phyloP scores from a whole-genome alignment of 2,797 vertebrate genomes.

The Loriculus beryllinus region DNA sequence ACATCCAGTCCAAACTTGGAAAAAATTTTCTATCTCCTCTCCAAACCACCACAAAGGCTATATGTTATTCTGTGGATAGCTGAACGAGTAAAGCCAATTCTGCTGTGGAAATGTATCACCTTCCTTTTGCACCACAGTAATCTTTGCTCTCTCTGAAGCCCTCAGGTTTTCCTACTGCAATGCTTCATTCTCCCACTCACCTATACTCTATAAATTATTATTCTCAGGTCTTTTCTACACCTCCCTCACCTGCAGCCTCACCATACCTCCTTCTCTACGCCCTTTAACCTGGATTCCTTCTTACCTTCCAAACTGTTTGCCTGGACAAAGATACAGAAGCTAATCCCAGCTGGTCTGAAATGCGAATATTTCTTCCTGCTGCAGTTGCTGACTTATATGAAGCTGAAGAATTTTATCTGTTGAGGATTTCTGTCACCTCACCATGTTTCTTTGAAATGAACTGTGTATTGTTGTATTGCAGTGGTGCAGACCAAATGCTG shows the following conservation, averaged over 20 bases:
- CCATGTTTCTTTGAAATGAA: not conserved
- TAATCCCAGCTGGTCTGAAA: not conserved
- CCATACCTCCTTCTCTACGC: not conserved
- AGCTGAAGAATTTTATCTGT: not conserved
- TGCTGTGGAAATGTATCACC: not conserved
- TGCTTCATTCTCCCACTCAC: not conserved
- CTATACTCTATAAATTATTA: not conserved
- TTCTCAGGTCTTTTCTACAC: not conserved
- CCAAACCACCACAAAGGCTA: slow-evolving; percentile 12
- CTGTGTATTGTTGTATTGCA: not conserved
- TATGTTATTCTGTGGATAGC: not conserved
- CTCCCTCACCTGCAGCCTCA: not conserved
- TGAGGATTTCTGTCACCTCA: not conserved
- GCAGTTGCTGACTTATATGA: not conserved
- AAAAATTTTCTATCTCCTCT: not conserved
- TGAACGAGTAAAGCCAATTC: not conserved
- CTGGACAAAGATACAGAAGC: not conserved
- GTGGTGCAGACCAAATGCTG: not conserved
- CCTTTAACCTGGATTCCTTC: not conserved
- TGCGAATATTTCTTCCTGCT: not conserved
- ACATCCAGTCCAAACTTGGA: slow-evolving; percentile 13
- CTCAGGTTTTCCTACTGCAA: not conserved
- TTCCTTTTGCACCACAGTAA: not conserved
- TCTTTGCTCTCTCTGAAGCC: not conserved
- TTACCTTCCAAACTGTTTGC: not conserved